Base-by-base conservation (phyloP, 2,113 vertebrate species). In the Labeo rohita region DNA sequence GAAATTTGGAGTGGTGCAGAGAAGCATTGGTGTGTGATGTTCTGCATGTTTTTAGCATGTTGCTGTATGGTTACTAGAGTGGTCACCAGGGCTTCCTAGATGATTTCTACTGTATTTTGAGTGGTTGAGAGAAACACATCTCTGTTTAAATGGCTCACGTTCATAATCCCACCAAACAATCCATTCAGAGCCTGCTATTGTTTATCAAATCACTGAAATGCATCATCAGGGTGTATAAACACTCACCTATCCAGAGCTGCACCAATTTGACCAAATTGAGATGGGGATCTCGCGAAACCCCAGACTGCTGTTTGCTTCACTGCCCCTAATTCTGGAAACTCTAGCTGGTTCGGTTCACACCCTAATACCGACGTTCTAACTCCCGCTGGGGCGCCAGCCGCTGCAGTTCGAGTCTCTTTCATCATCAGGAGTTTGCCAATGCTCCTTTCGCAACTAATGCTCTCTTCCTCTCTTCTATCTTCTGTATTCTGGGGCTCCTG, bases 341-440 rank as follows among this genome's bases (percentile, higher is more conserved):
- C 63, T 70, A 50, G 16, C 63, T 82, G 63, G 63, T 82, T 50
- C 15, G 28, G 65, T 52, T 82, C 80, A 70, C 80, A 82, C 8
- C 47, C 63, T 82, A 82, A 82, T 82, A 16, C 79, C n/a, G 23
- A 16, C 39, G 8, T 47, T 50, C 13, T 65, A 6, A 36, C 45
- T 82, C 63, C 80, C 45, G 28, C 63, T 52, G 80, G 63, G 80
- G 34, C 18, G 45, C 61, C 63, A 82, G 47, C 9, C 80, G 8
- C n/a, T 70, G 63, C 80, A 21, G 63, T 34, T 34, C 28, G n/a
- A 49, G 28, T 11, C 16, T 70, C 47, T 70, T 82, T 82, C 47
- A 82, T 82, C 80, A 70, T 70, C 63, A 52, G 80, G 28, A 82
- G 80, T 82, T 82, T 68, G 63, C 80, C 80, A 70, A 68, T 70